phyloP scores from a whole-genome alignment of 1,140 invertebrate genomes.

The Heliconius melpomene region DNA sequence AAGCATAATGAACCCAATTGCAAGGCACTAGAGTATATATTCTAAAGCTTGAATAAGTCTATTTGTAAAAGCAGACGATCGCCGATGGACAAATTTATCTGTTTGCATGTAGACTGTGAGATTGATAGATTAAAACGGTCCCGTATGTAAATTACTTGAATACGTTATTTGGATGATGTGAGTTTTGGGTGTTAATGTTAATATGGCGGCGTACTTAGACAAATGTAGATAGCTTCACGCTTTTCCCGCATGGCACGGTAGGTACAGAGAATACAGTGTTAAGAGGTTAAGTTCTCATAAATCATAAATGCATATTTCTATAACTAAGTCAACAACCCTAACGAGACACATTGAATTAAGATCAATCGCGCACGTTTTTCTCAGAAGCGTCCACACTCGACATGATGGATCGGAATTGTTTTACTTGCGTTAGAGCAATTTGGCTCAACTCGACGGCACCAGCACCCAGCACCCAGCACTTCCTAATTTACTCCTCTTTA shows the following conservation, averaged over 20 bases:
- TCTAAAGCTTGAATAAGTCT: constrained; percentile 40
- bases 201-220: neutral
- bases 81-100: constrained; percentile 59
- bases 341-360: constrained; percentile 33
- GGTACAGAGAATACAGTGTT: neutral
- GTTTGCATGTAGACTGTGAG: constrained; percentile 56
- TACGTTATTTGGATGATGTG: constrained; percentile 21
- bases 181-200: constrained; percentile 18
- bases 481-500: constrained; percentile 41
- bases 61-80: constrained; percentile 50
- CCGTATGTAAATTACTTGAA: constrained; percentile 38
- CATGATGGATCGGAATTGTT: constrained; percentile 38
- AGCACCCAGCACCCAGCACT: constrained; percentile 24
- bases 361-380: constrained; percentile 34
- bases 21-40: constrained; percentile 31
- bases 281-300: neutral
- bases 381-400: constrained; percentile 34
- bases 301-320: neutral
- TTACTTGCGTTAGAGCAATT: constrained; percentile 38
- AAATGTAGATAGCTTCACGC: too few species aligned
- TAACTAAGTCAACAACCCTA: neutral
- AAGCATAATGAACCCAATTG: constrained; percentile 39
- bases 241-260: neutral
- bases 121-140: constrained; percentile 44
- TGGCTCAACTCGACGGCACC: constrained; percentile 21